Base-by-base conservation (phyloP, 2,888 invertebrate species). In the Hirtodrosophila histrioides region DNA sequence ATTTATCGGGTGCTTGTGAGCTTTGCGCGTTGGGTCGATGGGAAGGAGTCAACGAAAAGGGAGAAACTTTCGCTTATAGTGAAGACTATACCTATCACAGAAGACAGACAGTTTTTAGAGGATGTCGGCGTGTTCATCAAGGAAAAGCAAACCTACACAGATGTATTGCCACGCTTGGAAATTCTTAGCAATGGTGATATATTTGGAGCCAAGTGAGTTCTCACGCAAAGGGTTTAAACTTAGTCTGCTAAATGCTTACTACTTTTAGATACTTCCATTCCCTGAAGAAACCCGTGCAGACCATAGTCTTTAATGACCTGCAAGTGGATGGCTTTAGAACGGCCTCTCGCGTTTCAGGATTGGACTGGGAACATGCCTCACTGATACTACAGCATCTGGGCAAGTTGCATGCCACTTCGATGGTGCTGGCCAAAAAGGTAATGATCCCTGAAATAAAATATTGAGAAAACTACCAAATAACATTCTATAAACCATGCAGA, bases 351-450 rank as follows among this genome's bases (percentile, higher is more conserved):
- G 91, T 92, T 51, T 63, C 87, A 31, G 93, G 94, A 2, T 89
- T 94, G 31, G 93, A 94, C 84, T 89, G 92, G 69, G 84, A 89
- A 0, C 94, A 94, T 75, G 92, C 92, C 60, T 80, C 91, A 33
- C 62, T 93, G 45, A 92, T 93, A 0, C 77, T 94, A 3, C 90
- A 91, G 54, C 92, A 92, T 71, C 85, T 94, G 69, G 94, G 92
- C 0, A 92, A 90, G 60, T 91, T 93, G 69, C 94, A 94, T 74
- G 94, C 93, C 0, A 91, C 92, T 10, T 93, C 94, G 0, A 92
- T 93, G 56, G 92, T 93, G 29, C 75, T 93, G 48, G 92, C 91
- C 53, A 92, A 93, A 76, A 93, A 92, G 91, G 94, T 88, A 69
- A 56, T 3, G 4, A n/a, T 2, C 6, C 4, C 3, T n/a, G 4